phyloP scores from a whole-genome alignment of 2,888 invertebrate genomes.

The Gymnocheta viridis region DNA sequence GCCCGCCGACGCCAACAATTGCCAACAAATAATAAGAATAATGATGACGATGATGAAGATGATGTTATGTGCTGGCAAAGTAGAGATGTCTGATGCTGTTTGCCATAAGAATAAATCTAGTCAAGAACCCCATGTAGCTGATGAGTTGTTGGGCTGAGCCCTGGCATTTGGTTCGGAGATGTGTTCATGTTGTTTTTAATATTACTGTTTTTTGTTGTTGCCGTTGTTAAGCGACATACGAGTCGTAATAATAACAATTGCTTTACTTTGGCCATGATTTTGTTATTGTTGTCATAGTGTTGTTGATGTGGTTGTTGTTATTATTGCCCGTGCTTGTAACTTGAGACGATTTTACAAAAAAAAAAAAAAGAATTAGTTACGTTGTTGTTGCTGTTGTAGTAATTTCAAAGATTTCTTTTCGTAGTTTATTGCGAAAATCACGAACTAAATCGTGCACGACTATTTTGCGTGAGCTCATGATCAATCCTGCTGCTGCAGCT shows the following conservation, averaged over 20 bases:
- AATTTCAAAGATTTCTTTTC: conserved; percentile 71
- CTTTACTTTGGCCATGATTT: conserved; percentile 69
- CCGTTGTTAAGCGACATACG: conserved; percentile 68
- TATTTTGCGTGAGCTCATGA: conserved; percentile 82
- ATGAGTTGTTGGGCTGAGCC: conserved; percentile 62
- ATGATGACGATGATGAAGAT: conserved; percentile 60
- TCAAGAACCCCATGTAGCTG: conserved; percentile 56
- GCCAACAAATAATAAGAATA: conserved; percentile 61
- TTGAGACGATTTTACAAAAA: conserved; percentile 63
- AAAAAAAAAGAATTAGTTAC: conserved; percentile 26
- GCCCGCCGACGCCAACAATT: conserved; percentile 67
- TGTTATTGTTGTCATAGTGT: conserved; percentile 60
- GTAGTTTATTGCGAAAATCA: conserved; percentile 76
- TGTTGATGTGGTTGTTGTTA: conserved; percentile 42
- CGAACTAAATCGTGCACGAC: conserved; percentile 82
- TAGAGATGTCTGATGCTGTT: conserved; percentile 38
- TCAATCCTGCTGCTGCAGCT: conserved; percentile 75
- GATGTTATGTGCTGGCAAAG: conserved; percentile 36
- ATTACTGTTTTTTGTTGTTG: conserved; percentile 44
- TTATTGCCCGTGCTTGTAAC: conserved; percentile 60
- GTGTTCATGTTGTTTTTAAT: conserved; percentile 41
- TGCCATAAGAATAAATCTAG: conserved; percentile 37
- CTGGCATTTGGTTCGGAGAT: conserved; percentile 53
- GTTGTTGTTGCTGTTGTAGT: conserved; percentile 61
- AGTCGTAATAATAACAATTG: conserved; percentile 69